Percentiles rank a stretch among this genome's conserved stretches.
Conservation (phyloP, 2,888 invertebrate species). For the Ametastegia equiseti region DNA sequence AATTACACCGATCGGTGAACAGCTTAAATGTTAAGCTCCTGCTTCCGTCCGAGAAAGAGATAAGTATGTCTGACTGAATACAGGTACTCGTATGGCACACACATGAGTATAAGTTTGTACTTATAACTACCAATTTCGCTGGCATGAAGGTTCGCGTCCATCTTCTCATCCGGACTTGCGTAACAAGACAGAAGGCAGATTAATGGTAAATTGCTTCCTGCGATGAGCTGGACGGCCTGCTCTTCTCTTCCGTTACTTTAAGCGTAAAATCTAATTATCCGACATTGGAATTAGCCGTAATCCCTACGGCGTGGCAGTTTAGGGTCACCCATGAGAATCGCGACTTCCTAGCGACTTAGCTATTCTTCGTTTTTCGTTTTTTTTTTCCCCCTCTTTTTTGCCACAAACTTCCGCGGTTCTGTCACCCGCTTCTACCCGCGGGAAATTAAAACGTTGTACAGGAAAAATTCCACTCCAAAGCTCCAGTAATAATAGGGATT, state of each 20-base stretch:
- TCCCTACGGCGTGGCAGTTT: slow-evolving; percentile 7
- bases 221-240: neutral
- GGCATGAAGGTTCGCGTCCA: neutral
- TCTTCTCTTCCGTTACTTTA: slow-evolving; percentile 15
- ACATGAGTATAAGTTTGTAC: neutral
- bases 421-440: slow-evolving; percentile 19
- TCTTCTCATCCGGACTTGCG: slow-evolving; percentile 9
- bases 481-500: slow-evolving; percentile 7
- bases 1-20: slow-evolving; percentile 21
- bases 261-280: slow-evolving; percentile 32
- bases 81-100: neutral
- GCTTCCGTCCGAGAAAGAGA: neutral
- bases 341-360: neutral
- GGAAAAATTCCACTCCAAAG: slow-evolving; percentile 23
- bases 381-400: neutral
- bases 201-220: slow-evolving; percentile 35
- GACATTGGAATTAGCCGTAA: slow-evolving; percentile 23
- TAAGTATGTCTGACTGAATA: neutral
- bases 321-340: slow-evolving; percentile 15
- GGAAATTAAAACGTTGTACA: slow-evolving; percentile 33
- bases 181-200: slow-evolving; percentile 30
- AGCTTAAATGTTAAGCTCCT: slow-evolving; percentile 24
- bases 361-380: neutral
- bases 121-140: neutral
- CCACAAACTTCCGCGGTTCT: neutral